Conservation (phyloP, 2,113 vertebrate genomes). For the Eurypyga helias region DNA sequence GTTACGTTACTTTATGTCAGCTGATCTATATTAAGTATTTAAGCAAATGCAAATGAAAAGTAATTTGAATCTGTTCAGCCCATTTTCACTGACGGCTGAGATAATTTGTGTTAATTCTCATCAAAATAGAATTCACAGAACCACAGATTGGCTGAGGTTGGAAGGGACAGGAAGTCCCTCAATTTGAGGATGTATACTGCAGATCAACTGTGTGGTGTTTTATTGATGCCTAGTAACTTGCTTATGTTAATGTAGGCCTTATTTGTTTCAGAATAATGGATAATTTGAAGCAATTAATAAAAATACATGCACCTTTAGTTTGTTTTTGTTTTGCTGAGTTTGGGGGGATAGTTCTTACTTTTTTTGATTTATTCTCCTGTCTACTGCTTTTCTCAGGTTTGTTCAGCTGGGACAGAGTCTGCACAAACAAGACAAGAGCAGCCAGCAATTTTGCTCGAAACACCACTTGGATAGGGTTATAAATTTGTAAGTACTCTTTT, state of each 20-base stretch:
- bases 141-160: background rate
- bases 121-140: background rate
- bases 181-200: background rate
- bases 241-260: background rate
- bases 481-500: constrained; percentile 85
- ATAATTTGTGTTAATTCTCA: background rate
- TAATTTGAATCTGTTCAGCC: background rate
- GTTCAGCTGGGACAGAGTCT: constrained; percentile 91
- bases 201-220: background rate
- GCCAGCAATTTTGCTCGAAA: constrained; percentile 71
- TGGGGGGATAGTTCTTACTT: background rate
- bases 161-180: background rate
- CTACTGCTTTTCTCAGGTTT: constrained; percentile 80
- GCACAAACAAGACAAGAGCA: constrained; percentile 84
- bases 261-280: background rate
- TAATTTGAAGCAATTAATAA: background rate
- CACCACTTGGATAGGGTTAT: constrained; percentile 79
- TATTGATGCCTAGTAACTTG: background rate
- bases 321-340: background rate
- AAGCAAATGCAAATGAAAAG: background rate
- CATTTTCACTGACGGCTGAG: background rate
- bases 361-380: background rate
- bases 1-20: background rate
- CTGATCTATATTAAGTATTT: background rate
- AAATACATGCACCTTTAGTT: background rate